A percentile compares a stretch with the other conserved stretches of the same genome.
phyloP scores from a whole-genome alignment of 2,888 invertebrate genomes.

The Lasioglossum zephyrum region DNA sequence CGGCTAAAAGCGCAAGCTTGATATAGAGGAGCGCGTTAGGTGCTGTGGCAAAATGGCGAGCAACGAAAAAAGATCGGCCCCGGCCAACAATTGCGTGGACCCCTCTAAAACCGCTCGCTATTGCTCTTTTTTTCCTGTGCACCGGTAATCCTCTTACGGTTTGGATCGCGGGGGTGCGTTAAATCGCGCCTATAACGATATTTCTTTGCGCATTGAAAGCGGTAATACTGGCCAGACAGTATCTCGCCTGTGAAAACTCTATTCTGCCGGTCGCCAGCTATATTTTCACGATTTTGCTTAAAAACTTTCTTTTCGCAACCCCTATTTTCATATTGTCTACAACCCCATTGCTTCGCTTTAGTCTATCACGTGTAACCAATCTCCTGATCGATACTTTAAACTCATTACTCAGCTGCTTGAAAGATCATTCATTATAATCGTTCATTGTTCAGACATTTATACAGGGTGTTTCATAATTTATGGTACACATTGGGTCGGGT shows the following conservation, averaged over 20 bases:
- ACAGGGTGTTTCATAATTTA: neutral
- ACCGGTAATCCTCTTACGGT: slow-evolving; percentile 65
- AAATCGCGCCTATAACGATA: slow-evolving; percentile 65
- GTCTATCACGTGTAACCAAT: neutral
- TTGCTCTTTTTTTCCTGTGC: slow-evolving; percentile 35
- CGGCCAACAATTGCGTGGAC: slow-evolving; percentile 34
- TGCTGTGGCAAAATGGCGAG: slow-evolving; percentile 32
- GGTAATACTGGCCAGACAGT: slow-evolving; percentile 26
- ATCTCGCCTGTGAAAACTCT: slow-evolving; percentile 26
- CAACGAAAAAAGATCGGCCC: slow-evolving; percentile 42
- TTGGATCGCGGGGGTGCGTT: slow-evolving; percentile 53
- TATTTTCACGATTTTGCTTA: slow-evolving; percentile 11
- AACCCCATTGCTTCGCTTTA: neutral
- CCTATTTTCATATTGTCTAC: neutral
- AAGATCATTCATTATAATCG: neutral
- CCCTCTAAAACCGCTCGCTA: slow-evolving; percentile 33
- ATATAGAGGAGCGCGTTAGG: neutral
- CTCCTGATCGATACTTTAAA: neutral
- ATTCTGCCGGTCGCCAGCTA: slow-evolving; percentile 17
- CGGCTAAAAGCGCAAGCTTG: neutral
- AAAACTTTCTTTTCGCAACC: neutral
- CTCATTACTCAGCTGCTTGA: neutral
- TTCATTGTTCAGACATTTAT: neutral
- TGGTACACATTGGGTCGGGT: no score
- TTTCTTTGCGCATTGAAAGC: slow-evolving; percentile 39